Evolutionary conservation across 2,797 vertebrate species (phyloP), one percentile per base, ranked within the genome.

Genomic region (Ficedula albicollis): DNA sequence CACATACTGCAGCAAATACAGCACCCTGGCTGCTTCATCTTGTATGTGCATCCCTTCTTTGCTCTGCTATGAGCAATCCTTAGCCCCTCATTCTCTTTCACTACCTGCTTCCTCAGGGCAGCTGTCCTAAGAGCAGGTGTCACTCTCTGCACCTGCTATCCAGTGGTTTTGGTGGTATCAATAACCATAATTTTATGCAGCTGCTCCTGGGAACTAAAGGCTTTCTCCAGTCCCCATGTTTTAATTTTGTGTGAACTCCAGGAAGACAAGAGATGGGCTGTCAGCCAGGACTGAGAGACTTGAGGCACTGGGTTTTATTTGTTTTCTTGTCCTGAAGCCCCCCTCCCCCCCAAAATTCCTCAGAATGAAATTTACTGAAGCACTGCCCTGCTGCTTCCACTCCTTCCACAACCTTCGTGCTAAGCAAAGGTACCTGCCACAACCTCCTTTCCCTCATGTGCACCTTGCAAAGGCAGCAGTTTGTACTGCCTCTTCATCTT

Each of bases 321-420:
- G 2, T 72, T 60, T 49, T 41, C 56, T 46, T 74, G 18, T 32
- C 27, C 25, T 54, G 43, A 54, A 18, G 21, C 5, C 13, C 18
- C 10, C 15, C 5, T 15, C 21, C 15, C 21, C 17, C 26, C 16
- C 13, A 14, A 56, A 84, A 67, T 52, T 19, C 22, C 25, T 15
- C 27, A 32, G 27, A 12, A 5, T 4, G 43, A 15, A 48, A 46
- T 26, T 23, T 51, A 32, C 16, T 73, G 46, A 56, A 39, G 38
- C 63, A 58, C 13, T 49, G 29, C 6, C n/a, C 38, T 26, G 30
- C 21, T 29, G 30, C 14, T 68, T 82, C 34, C 38, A 7, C 22
- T 68, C 30, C 22, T 11, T 27, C 23, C 2, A 3, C 0, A 13
- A 32, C 43, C 13, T 34, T 54, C 2, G 0, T 5, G 6, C 12